A percentile compares a stretch with the other conserved stretches of the same genome.
These are phyloP conservation scores for Drosophila rufa DNA, from an alignment of 1,140 invertebrate genomes.

Conservation along the genomic window DNA sequence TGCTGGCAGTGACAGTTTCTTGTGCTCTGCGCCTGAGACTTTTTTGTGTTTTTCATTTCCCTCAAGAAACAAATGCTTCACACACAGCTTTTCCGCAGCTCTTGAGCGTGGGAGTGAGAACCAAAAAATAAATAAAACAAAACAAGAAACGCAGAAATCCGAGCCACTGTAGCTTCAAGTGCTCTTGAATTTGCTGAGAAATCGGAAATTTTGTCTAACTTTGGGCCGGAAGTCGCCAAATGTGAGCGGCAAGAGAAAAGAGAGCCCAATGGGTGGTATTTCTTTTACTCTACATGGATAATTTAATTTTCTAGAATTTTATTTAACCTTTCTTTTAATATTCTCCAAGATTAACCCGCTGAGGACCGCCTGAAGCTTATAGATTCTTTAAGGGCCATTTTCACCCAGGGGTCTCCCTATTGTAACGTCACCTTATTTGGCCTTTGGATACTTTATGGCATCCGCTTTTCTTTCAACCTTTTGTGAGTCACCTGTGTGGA, in stretches of 20 bases:
- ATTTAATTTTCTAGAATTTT: not conserved
- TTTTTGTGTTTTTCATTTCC: conserved; percentile 35
- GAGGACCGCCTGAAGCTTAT: conserved; percentile 54
- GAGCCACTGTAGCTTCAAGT: conserved; percentile 63
- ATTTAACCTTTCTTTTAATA: not conserved
- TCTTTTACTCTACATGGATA: not conserved
- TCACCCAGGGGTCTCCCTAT: not conserved
- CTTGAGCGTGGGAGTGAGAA: conserved; percentile 79
- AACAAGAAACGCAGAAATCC: conserved; percentile 33
- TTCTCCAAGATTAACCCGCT: conserved; percentile 21
- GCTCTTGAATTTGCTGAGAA: conserved; percentile 56
- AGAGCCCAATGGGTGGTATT: conserved; percentile 32
- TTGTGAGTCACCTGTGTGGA: conserved; percentile 46
- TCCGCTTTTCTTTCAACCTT: conserved; percentile 34
- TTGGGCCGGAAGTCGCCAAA: conserved; percentile 62
- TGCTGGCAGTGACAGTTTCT: conserved; percentile 67
- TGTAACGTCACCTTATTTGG: conserved; percentile 25
- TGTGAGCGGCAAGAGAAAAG: conserved; percentile 22
- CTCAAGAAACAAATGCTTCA: conserved; percentile 45
- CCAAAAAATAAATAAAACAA: conserved; percentile 28
- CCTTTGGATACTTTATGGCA: conserved; percentile 54
- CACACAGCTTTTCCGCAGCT: conserved; percentile 72
- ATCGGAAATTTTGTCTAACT: conserved; percentile 36
- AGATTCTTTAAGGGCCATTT: conserved; percentile 16
- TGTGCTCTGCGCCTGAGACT: conserved; percentile 22